A percentile compares a stretch with the other conserved stretches of the same genome.
These are phyloP conservation scores for Byasa hedistus DNA, from an alignment of 2,888 invertebrate species.

Conservation along the genomic window DNA sequence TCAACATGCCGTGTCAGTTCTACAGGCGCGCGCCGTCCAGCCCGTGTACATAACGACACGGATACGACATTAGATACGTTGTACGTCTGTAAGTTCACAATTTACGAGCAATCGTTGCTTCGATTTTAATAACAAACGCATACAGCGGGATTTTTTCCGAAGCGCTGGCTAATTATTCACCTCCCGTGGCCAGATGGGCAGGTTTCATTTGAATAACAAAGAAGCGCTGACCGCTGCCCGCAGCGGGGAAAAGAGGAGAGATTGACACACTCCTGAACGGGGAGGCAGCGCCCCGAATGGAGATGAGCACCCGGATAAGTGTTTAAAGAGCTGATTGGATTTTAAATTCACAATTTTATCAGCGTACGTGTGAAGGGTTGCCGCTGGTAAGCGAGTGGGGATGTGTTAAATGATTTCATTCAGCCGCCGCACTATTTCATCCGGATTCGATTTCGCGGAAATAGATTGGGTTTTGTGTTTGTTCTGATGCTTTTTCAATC, in stretches of 20 bases:
- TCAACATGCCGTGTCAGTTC: no score
- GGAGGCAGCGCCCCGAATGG: conserved; percentile 37
- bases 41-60: no score
- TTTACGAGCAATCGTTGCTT: neutral
- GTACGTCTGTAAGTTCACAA: no score
- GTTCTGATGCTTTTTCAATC: neutral
- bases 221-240: conserved; percentile 44
- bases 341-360: conserved; percentile 38
- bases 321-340: conserved; percentile 37
- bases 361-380: conserved; percentile 24
- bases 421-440: neutral
- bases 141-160: conserved; percentile 15
- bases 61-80: no score
- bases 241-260: conserved; percentile 60
- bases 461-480: conserved; percentile 19
- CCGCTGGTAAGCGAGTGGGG: conserved; percentile 2
- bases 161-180: conserved; percentile 66
- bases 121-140: neutral
- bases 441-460: conserved; percentile 7
- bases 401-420: conserved; percentile 21
- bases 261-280: conserved; percentile 53
- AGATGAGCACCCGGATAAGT: conserved; percentile 36
- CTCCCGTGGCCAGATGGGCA: conserved; percentile 54
- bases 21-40: no score
- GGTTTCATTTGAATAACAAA: conserved; percentile 73